These are phyloP conservation scores for Pseudorectes ferrugineus DNA, from an alignment of 2,113 vertebrate species.

Conservation along the genomic window DNA sequence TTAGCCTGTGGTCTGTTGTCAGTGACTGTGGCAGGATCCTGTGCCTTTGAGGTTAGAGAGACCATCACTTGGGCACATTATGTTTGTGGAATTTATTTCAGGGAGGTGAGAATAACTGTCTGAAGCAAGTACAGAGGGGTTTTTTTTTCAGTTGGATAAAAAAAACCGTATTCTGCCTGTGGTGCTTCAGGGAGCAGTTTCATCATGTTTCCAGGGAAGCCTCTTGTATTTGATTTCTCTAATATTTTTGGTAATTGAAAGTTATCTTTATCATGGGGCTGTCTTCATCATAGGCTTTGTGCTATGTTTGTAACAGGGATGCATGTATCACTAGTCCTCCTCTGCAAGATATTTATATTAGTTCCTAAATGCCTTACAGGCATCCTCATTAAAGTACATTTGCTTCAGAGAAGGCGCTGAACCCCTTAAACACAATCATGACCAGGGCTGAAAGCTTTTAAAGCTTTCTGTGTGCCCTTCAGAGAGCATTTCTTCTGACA, in stretches of 20 bases:
- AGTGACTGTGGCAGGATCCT: not conserved
- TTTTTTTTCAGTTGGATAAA: not conserved
- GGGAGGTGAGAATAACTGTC: not conserved
- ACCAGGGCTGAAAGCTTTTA: not conserved
- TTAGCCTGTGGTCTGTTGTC: fast-evolving
- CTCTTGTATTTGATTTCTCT: not conserved
- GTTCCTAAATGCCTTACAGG: not conserved
- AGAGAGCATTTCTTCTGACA: not conserved
- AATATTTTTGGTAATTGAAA: not conserved
- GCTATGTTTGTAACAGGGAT: not conserved
- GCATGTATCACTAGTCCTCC: not conserved
- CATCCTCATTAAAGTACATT: not conserved
- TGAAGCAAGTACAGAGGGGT: not conserved
- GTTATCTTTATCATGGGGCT: not conserved
- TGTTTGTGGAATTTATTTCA: not conserved
- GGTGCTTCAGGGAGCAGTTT: not conserved
- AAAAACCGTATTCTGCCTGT: not conserved
- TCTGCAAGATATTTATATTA: not conserved
- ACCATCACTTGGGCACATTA: fast-evolving
- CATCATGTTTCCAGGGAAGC: not conserved
- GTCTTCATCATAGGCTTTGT: not conserved
- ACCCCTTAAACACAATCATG: not conserved
- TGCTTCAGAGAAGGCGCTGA: not conserved
- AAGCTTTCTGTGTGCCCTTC: not conserved
- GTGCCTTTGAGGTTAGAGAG: not conserved